Conservation (phyloP, 2,888 invertebrate genomes). For the Drosophila limbata region DNA sequence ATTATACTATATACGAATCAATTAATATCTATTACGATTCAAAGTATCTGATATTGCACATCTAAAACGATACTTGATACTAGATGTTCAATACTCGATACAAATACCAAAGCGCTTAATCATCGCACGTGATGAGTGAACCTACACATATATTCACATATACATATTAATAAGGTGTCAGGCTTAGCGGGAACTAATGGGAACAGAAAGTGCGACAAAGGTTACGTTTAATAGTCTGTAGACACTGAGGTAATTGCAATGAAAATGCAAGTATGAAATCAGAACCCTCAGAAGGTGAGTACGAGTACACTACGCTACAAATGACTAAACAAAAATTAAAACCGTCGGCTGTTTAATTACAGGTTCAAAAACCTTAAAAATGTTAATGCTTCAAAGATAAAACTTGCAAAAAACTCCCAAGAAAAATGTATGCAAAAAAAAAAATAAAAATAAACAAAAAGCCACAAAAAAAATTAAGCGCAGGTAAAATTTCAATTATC, state of each 20-base stretch:
- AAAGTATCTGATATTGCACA: constrained; percentile 47
- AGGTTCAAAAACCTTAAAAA: constrained; percentile 70
- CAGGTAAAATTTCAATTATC: constrained; percentile 67
- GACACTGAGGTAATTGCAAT: constrained; percentile 27
- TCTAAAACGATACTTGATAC: constrained; percentile 19
- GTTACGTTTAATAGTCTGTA: constrained; percentile 42
- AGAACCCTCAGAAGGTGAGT: constrained; percentile 34
- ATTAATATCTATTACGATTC: constrained; percentile 52
- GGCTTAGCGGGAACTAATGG: constrained; percentile 55
- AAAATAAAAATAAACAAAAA: constrained; percentile 20
- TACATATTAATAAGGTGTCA: constrained; percentile 50
- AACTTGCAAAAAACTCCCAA: constrained; percentile 25
- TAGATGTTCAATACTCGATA: constrained; percentile 17
- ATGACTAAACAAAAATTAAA: constrained; percentile 10
- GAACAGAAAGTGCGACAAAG: constrained; percentile 23
- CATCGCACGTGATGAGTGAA: constrained; percentile 47
- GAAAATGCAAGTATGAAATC: constrained; percentile 47
- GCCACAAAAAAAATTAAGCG: constrained; percentile 24
- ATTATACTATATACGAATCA: constrained; percentile 17
- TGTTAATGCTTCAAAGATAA: constrained; percentile 49
- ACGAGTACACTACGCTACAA: constrained; percentile 1
- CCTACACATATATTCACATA: constrained; percentile 40
- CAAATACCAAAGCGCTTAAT: constrained; percentile 46
- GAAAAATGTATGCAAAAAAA: constrained; percentile 33
- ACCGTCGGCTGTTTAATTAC: constrained; percentile 11